These are phyloP conservation scores for Furcifer pardalis DNA, from an alignment of 2,797 vertebrate species.

Conservation along the genomic window DNA sequence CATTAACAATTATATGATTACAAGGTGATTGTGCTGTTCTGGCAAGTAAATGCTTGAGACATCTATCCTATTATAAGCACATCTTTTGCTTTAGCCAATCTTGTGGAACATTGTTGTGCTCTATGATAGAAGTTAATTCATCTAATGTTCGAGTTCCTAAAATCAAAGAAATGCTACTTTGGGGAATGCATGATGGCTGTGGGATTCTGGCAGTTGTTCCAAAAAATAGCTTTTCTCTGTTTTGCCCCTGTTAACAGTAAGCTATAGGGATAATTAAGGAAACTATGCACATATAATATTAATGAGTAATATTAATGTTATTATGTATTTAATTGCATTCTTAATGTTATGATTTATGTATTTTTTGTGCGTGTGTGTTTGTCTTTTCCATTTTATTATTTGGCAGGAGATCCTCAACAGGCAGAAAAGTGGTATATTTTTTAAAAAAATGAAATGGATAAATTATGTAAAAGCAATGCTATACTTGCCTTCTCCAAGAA, in stretches of 20 bases:
- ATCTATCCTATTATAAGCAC: background rate
- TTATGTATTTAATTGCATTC: too few species aligned
- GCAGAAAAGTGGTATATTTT: too few species aligned
- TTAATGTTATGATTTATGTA: too few species aligned
- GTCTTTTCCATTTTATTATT: too few species aligned
- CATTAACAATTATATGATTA: constrained; percentile 19
- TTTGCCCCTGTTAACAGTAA: too few species aligned
- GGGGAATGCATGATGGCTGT: background rate
- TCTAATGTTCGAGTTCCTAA: background rate
- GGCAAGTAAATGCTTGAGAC: constrained; percentile 21
- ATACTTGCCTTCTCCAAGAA: background rate
- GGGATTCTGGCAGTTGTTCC: background rate
- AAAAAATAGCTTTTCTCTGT: background rate
- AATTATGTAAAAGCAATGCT: background rate
- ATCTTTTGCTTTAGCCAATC: constrained; percentile 49
- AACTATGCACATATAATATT: background rate
- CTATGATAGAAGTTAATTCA: background rate
- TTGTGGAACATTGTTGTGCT: background rate
- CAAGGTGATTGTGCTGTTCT: constrained; percentile 16
- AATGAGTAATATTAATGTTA: background rate
- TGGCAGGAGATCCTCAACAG: too few species aligned
- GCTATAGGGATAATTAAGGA: background rate
- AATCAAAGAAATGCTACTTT: background rate
- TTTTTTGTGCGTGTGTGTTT: too few species aligned
- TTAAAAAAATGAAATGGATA: too few species aligned